Conservation (phyloP, 2,888 invertebrate species). For the Melinaea menophilus region DNA sequence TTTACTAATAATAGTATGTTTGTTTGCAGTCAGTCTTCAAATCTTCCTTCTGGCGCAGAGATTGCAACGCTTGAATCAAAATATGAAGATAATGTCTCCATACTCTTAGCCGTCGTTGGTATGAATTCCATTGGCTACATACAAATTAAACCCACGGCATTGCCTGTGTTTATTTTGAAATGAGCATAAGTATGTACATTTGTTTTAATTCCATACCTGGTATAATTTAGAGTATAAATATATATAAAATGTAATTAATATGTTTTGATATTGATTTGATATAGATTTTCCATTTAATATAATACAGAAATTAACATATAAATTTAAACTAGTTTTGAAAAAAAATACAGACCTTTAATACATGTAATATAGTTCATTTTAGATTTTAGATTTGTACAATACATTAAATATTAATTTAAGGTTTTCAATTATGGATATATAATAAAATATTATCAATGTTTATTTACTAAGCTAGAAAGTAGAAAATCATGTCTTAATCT, state of each 20-base stretch:
- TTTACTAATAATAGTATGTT: neutral
- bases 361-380: too few relatives aligned
- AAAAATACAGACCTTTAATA: too few relatives aligned
- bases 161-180: constrained; percentile 52
- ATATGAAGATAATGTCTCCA: constrained; percentile 52
- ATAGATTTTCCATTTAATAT: too few relatives aligned
- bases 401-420: too few relatives aligned
- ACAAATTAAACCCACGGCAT: constrained; percentile 57
- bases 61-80: constrained; percentile 49
- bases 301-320: too few relatives aligned
- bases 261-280: too few relatives aligned
- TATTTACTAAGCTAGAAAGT: too few relatives aligned
- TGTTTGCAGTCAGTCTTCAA: constrained; percentile 49
- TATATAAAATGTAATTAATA: neutral
- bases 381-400: too few relatives aligned
- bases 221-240: constrained; percentile 21
- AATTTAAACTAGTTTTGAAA: too few relatives aligned
- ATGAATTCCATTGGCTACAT: constrained; percentile 62
- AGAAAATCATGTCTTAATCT: neutral
- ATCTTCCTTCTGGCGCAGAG: constrained; percentile 48
- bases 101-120: constrained; percentile 67
- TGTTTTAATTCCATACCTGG: neutral
- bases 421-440: too few relatives aligned
- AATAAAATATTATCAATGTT: too few relatives aligned
- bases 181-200: constrained; percentile 1